Base-by-base conservation (phyloP, 2,888 invertebrate genomes). In the Mimas tiliae region DNA sequence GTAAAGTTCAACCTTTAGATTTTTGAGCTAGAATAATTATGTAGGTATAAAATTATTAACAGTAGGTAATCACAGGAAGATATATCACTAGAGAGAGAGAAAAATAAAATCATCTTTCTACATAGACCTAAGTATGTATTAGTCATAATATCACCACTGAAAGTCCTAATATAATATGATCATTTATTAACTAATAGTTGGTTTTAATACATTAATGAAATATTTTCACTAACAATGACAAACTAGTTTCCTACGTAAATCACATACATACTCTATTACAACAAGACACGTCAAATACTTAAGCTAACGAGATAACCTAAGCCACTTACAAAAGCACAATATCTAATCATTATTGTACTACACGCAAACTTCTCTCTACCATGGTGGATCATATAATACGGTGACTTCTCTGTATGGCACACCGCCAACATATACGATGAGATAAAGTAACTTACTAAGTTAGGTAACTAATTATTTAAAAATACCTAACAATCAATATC, bases 41-140 rank as follows among this genome's bases (percentile, higher is more conserved):
- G 70, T 65, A 66, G 52, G 89, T 92, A 90, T 86, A 91, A 91
- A 92, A 91, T 88, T 89, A 88, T 87, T 78, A 88, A 87, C 88
- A 91, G 87, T 89, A 86, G 89, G 84, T 86, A 91, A 91, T 92
- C 91, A 92, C 92, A 92, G 91, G 90, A 92, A 90, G 86, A 82
- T 90, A 82, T 83, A 77, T 78, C 80, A 83, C 87, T 88, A 85
- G 81, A 85, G 79, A 78, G 79, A 78, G 76, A 87, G 84, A 58
- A 58, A 85, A 87, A 86, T 82, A 84, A 86, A 82, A 81, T 76
- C 67, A 75, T 84, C 75, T 83, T 81, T 78, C 81, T 84, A 83
- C 77, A 79, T 82, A 84, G 76, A 74, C 74, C 85, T 88, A 88
- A 81, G 75, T 78, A 84, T 76, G 77, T 79, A 77, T 77, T 80